Evolutionary conservation across 2,888 invertebrate species (phyloP).

Genomic region (Chrysodeixis includens): DNA sequence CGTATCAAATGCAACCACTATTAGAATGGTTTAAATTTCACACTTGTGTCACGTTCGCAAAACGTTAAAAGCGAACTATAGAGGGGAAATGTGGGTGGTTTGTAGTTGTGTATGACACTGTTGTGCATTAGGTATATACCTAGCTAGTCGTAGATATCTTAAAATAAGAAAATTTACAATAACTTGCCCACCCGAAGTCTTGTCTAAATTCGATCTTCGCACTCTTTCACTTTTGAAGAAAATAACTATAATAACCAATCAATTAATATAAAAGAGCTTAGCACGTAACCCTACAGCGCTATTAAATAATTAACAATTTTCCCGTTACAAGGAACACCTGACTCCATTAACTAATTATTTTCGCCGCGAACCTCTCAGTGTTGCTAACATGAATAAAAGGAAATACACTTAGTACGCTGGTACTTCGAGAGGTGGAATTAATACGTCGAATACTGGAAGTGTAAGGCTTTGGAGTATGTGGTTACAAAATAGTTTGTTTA

Average conservation of each 20-base stretch:
- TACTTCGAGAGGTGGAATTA: background rate
- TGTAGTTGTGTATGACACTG: too few relatives aligned
- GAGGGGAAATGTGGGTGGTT: too few relatives aligned
- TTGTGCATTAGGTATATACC: too few relatives aligned
- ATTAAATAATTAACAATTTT: conserved; percentile 47
- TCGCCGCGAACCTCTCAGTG: conserved; percentile 35
- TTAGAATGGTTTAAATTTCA: too few relatives aligned
- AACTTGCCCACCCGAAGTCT: too few relatives aligned
- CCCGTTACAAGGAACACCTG: conserved; percentile 45
- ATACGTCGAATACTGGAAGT: background rate
- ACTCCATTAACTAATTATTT: conserved; percentile 53
- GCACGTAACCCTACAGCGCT: conserved; percentile 13
- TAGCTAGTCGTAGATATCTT: too few relatives aligned
- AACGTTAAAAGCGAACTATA: too few relatives aligned
- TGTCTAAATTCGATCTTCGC: too few relatives aligned
- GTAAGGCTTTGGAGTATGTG: background rate
- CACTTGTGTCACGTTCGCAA: too few relatives aligned
- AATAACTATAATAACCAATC: too few relatives aligned
- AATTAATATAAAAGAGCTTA: background rate
- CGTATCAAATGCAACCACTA: background rate
- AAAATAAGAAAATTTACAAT: too few relatives aligned
- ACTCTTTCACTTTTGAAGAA: too few relatives aligned
- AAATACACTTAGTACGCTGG: conserved; percentile 29
- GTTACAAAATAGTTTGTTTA: background rate
- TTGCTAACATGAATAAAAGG: conserved; percentile 45